Evolutionary conservation across 2,113 vertebrate genomes (phyloP).

Genomic region (Phylloscopus trochiloides): DNA sequence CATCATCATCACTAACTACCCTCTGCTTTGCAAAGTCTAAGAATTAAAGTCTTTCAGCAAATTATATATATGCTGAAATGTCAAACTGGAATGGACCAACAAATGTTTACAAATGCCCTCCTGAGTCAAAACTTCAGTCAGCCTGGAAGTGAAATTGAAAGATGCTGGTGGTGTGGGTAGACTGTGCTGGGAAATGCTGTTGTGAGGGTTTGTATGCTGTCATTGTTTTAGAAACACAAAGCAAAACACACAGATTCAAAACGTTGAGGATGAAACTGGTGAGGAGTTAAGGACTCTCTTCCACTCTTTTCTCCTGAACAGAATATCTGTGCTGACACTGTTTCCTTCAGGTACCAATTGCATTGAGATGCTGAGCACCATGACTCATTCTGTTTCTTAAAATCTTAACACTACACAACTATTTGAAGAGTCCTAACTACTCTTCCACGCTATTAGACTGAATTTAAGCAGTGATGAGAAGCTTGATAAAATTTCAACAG

Average conservation of each 20-base stretch:
- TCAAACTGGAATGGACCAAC: not conserved
- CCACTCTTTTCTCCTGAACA: not conserved
- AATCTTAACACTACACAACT: not conserved
- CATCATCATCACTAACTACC: not conserved
- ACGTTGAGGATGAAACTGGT: not conserved
- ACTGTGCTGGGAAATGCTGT: not conserved
- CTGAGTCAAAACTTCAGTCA: not conserved
- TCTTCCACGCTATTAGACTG: not conserved
- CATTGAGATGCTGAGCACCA: not conserved
- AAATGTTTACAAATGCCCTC: not conserved
- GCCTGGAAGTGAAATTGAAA: not conserved
- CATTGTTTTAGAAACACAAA: not conserved
- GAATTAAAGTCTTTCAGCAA: not conserved
- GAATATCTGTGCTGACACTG: not conserved
- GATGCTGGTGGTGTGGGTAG: fast-evolving
- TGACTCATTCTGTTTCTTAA: not conserved
- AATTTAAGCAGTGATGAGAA: not conserved
- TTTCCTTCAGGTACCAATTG: not conserved
- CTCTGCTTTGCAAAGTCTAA: not conserved
- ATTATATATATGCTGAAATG: not conserved
- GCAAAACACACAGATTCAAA: not conserved
- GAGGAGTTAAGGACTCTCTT: not conserved
- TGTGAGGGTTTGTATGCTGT: not conserved
- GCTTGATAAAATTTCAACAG: not conserved
- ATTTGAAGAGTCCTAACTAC: not conserved